phyloP scores from a whole-genome alignment of 2,113 vertebrate species.

The Gavia stellata region DNA sequence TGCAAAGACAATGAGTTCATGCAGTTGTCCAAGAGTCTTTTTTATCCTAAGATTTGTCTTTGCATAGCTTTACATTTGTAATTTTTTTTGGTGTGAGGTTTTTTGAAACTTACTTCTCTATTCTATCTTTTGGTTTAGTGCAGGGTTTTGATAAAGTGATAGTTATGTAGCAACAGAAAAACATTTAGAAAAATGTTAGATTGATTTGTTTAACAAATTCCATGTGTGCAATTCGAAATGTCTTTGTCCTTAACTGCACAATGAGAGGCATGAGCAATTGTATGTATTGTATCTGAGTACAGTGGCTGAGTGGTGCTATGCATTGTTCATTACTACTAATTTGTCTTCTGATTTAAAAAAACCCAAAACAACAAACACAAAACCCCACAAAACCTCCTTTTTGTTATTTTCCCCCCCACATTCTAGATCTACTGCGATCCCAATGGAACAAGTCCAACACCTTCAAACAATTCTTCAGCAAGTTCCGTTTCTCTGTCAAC shows the following conservation, averaged over 20 bases:
- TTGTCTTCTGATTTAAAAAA: not conserved
- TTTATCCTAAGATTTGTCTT: not conserved
- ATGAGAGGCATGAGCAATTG: not conserved
- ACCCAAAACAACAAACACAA: too few species aligned
- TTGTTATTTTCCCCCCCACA: not conserved
- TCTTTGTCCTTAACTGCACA: not conserved
- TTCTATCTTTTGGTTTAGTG: not conserved
- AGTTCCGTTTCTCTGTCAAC: conserved; percentile 21
- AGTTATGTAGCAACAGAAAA: not conserved
- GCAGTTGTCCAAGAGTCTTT: not conserved
- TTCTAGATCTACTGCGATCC: conserved; percentile 66
- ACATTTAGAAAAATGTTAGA: not conserved
- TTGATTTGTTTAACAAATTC: not conserved
- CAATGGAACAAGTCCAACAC: conserved; percentile 8
- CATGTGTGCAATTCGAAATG: not conserved
- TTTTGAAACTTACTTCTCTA: not conserved
- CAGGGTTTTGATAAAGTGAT: not conserved
- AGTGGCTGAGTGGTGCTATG: not conserved
- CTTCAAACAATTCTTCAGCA: conserved; percentile 12
- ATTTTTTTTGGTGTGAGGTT: not conserved
- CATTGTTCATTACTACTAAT: not conserved
- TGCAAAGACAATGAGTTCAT: not conserved
- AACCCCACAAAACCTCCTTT: not conserved
- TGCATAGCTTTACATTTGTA: not conserved
- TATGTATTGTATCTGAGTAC: not conserved